Evolutionary conservation across 2,113 vertebrate species (phyloP), one percentile per base, ranked within the genome.

Genomic region (Nymphicus hollandicus): DNA sequence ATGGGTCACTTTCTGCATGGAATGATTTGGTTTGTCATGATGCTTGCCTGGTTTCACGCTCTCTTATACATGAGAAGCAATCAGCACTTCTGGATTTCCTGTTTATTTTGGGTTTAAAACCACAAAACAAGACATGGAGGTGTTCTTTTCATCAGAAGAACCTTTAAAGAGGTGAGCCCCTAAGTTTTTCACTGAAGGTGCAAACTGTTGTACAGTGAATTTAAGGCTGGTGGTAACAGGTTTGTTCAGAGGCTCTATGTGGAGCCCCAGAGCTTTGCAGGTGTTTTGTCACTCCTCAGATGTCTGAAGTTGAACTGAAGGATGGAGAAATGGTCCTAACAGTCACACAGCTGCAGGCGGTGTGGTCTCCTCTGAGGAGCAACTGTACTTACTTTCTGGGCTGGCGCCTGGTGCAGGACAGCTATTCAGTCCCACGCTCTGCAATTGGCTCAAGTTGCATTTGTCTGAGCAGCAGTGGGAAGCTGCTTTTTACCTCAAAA

Each of bases 361-460:
- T 0, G 0, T 5, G 6, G n/a, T 74, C 33, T 53, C 10, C 16
- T 77, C 27, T 76, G 35, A 43, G 37, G 35, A 88, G 25, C 24
- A 56, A 52, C 25, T 43, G 25, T 28, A 35, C 25, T 79, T 53
- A 24, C 19, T 39, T 71, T 90, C 64, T 37, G 49, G 31, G 24
- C 33, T 47, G 25, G 7, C 80, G 71, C 56, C 0, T 1, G 24
- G 37, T 64, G 56, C 56, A 50, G 74, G 56, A 80, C 17, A 69
- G 19, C 52, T 77, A 3, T 46, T 76, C 39, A 35, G 66, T 76
- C 44, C 71, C 49, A 47, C 0, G 0, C 9, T 18, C 77, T 0
- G 0, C 14, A 6, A 50, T 89, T 71, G 73, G 52, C 44, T 85
- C 56, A 64, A 46, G 11, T 20, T 64, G 25, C 27, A 2, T 64